A percentile compares a stretch with the other conserved stretches of the same genome.
These are phyloP conservation scores for Stenoptilia bipunctidactyla DNA, from an alignment of 2,888 invertebrate genomes.

Conservation along the genomic window DNA sequence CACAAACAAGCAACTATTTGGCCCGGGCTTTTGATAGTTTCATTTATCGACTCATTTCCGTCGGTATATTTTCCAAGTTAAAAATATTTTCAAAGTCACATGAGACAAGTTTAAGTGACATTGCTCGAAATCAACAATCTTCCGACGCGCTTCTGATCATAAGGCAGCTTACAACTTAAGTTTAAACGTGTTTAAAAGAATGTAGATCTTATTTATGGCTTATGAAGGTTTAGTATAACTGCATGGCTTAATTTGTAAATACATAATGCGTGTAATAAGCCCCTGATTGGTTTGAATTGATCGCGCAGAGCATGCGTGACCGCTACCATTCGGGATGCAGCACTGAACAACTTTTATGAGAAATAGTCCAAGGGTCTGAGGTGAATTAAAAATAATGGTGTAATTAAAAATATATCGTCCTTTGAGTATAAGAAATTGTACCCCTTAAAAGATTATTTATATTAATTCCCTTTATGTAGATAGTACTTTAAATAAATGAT, in stretches of 20 bases:
- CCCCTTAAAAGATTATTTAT: background rate
- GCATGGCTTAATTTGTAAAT: constrained; percentile 36
- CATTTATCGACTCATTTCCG: no score
- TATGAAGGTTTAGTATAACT: constrained; percentile 19
- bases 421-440: constrained; percentile 11
- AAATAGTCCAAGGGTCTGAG: constrained; percentile 41
- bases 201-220: constrained; percentile 21
- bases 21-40: no score
- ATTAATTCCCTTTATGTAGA: no score
- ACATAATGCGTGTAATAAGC: constrained; percentile 65
- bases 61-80: no score
- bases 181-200: constrained; percentile 10
- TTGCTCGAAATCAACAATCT: constrained; percentile 52
- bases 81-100: no score
- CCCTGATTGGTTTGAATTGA: constrained; percentile 69
- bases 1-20: no score
- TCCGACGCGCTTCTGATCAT: constrained; percentile 28
- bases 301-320: constrained; percentile 63
- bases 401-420: constrained; percentile 56
- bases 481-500: no score
- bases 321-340: constrained; percentile 49
- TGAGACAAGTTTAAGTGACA: constrained; percentile 26
- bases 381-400: constrained; percentile 62
- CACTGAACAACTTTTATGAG: constrained; percentile 40
- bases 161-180: constrained; percentile 10